These are phyloP conservation scores for Leptosomus discolor DNA, from an alignment of 2,113 vertebrate species.

Conservation along the genomic window DNA sequence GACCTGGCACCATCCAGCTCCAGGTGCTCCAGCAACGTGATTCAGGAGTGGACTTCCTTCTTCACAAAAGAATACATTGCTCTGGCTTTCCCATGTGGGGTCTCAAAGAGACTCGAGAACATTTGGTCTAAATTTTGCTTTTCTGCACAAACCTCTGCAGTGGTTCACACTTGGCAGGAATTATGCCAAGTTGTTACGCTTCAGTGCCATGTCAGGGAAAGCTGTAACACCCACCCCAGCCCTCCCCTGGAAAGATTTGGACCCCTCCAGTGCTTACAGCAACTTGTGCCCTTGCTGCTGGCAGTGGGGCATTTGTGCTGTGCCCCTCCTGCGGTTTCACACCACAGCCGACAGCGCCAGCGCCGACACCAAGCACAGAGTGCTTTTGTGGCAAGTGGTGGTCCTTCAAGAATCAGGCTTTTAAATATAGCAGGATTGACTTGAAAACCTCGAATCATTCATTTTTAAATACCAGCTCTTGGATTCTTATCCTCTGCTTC, in stretches of 20 bases:
- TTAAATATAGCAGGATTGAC: not conserved
- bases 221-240: not conserved
- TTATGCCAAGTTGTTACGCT: not conserved
- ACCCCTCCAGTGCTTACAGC: not conserved
- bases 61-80: not conserved
- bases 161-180: accelerated
- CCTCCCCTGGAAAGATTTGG: not conserved
- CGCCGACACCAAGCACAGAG: not conserved
- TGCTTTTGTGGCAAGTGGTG: not conserved
- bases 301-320: not conserved
- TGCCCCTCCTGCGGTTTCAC: not conserved
- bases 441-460: not conserved
- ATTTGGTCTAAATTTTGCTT: not conserved
- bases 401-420: not conserved
- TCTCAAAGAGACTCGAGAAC: not conserved
- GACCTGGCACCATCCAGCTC: not conserved
- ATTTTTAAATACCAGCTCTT: not conserved
- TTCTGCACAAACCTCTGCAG: not conserved
- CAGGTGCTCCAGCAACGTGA: not conserved
- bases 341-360: not conserved
- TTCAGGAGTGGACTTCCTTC: not conserved
- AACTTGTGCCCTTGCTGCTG: not conserved
- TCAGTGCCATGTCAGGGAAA: not conserved
- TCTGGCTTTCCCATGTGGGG: not conserved
- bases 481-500: not conserved